phyloP scores from a whole-genome alignment of 2,888 invertebrate genomes.

The Eilema griseolum region DNA sequence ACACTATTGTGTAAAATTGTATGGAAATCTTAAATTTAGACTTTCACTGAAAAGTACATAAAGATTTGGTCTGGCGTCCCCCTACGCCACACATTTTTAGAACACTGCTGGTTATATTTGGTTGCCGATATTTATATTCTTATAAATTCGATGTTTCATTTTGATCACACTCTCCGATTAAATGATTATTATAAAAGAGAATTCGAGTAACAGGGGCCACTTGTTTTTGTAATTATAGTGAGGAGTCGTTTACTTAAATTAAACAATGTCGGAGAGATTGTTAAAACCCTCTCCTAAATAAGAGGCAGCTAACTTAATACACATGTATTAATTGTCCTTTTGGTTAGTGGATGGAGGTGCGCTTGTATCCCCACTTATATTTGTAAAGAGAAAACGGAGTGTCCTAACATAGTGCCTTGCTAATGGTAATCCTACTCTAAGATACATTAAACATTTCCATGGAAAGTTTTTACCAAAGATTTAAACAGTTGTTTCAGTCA shows the following conservation, averaged over 20 bases:
- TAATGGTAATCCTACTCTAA: constrained; percentile 32
- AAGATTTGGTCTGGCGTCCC: neutral
- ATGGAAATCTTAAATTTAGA: neutral
- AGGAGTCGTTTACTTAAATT: constrained; percentile 18
- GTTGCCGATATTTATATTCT: neutral
- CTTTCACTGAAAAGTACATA: neutral
- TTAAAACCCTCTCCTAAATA: neutral
- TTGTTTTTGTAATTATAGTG: constrained; percentile 10
- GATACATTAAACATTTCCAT: constrained; percentile 22
- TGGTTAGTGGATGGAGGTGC: neutral
- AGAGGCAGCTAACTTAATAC: constrained; percentile 1
- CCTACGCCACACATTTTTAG: neutral
- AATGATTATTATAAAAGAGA: neutral
- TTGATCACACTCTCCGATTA: neutral
- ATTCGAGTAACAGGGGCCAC: neutral
- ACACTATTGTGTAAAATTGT: constrained; percentile 5
- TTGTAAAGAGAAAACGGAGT: constrained; percentile 34
- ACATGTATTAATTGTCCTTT: neutral
- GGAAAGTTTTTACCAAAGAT: constrained; percentile 53
- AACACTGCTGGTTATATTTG: neutral
- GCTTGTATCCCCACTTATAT: constrained; percentile 16
- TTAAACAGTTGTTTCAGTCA: constrained; percentile 19
- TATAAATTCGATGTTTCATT: neutral
- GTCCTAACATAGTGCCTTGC: constrained; percentile 51
- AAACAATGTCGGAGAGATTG: constrained; percentile 6